Evolutionary conservation across 1,140 invertebrate genomes (phyloP).

Genomic region (Marisa cornuarietis): DNA sequence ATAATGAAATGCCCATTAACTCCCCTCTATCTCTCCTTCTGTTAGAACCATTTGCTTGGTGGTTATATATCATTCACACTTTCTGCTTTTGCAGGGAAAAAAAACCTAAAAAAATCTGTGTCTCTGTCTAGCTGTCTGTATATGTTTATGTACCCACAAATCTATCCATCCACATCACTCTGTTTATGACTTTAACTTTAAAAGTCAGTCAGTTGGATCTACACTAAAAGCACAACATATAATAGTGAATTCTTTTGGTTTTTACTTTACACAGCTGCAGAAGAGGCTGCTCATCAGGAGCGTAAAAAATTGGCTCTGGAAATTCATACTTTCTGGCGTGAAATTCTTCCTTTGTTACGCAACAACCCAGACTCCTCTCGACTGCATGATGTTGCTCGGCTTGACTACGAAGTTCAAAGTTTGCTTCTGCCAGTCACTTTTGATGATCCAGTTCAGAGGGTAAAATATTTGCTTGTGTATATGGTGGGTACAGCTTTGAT

Average conservation of each 20-base stretch:
- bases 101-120: no score
- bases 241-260: not conserved
- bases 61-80: no score
- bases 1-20: no score
- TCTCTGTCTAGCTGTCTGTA: no score
- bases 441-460: conserved; percentile 59
- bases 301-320: conserved; percentile 45
- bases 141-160: no score
- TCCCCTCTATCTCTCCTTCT: no score
- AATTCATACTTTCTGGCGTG: conserved; percentile 60
- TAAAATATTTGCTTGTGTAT: conserved; percentile 19
- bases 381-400: conserved; percentile 59
- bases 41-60: no score
- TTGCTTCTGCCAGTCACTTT: conserved; percentile 52
- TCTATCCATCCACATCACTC: not conserved
- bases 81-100: no score
- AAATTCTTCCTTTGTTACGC: conserved; percentile 54
- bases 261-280: conserved; percentile 30
- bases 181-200: not conserved
- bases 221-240: not conserved
- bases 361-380: conserved; percentile 48
- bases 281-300: conserved; percentile 43
- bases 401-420: conserved; percentile 59
- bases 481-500: no score
- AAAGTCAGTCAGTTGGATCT: not conserved